phyloP scores from a whole-genome alignment of 2,113 vertebrate genomes.

The Heterotis niloticus region DNA sequence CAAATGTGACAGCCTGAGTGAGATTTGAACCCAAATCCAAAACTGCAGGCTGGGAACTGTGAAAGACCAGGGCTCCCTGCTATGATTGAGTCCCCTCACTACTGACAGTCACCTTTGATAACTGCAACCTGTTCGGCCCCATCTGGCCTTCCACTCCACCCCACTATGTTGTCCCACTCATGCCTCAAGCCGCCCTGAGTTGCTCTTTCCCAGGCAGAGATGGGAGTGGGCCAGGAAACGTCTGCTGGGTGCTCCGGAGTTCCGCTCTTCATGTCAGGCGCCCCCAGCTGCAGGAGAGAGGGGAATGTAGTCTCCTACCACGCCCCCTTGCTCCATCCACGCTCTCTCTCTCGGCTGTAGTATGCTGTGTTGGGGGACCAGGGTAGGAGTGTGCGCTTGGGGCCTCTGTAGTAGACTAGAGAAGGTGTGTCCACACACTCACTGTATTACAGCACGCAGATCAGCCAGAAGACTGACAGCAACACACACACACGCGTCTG shows the following conservation, averaged over 20 bases:
- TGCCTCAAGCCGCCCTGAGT: constrained; percentile 48
- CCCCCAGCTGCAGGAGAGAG: constrained; percentile 30
- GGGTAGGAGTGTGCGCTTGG: not conserved
- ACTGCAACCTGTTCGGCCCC: too few relatives aligned
- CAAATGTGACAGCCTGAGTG: too few relatives aligned
- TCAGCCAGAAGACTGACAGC: not conserved
- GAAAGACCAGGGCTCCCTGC: too few relatives aligned
- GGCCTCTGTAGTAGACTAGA: not conserved
- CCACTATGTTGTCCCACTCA: too few relatives aligned
- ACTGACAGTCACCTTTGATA: too few relatives aligned
- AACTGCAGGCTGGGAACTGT: too few relatives aligned
- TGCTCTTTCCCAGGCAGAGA: constrained; percentile 62
- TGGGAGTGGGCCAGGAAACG: constrained; percentile 74
- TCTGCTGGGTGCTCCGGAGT: constrained; percentile 57
- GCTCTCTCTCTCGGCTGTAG: not conserved
- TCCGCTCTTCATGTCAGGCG: not conserved
- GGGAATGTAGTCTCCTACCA: not conserved
- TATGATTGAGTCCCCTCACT: too few relatives aligned
- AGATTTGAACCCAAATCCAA: too few relatives aligned
- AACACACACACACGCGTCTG: not conserved
- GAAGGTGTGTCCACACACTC: not conserved
- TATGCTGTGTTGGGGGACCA: not conserved
- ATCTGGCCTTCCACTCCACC: too few relatives aligned
- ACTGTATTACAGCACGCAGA: too few relatives aligned
- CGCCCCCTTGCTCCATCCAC: not conserved